These are phyloP conservation scores for Mastomys coucha DNA, from an alignment of 2,113 vertebrate species.

Conservation along the genomic window DNA sequence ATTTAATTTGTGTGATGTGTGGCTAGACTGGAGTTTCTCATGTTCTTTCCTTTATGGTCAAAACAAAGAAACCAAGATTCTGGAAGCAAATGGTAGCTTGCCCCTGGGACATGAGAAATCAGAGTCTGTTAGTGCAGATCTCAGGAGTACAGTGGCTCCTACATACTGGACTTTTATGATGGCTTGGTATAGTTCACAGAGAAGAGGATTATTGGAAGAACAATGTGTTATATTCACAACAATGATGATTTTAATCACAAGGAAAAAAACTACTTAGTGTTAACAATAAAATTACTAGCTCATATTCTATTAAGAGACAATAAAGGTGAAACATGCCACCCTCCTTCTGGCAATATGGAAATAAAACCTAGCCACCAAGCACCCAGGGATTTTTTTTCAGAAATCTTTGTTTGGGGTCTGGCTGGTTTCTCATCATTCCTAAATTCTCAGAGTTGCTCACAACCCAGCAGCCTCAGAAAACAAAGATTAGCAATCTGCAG, in stretches of 20 bases:
- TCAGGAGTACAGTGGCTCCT: neutral
- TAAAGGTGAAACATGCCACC: neutral
- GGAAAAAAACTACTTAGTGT: neutral
- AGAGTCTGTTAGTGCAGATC: neutral
- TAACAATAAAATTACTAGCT: slow-evolving; percentile 3
- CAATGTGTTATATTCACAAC: neutral
- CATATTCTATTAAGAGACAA: neutral
- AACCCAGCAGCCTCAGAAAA: neutral
- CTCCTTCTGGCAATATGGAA: neutral
- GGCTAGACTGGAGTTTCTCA: slow-evolving; percentile 60
- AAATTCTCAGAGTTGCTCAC: neutral
- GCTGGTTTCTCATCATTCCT: neutral
- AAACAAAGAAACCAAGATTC: slow-evolving; percentile 24
- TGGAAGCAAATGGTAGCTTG: neutral
- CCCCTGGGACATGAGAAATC: neutral
- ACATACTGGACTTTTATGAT: neutral
- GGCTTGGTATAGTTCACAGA: neutral
- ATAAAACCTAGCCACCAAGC: neutral
- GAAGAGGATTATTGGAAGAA: neutral
- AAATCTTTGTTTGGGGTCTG: neutral
- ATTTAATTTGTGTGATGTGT: slow-evolving; percentile 47
- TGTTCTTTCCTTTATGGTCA: slow-evolving; percentile 73
- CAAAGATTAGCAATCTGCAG: neutral
- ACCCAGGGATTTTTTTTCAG: neutral
- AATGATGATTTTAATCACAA: neutral